Base-by-base conservation (phyloP, 2,888 invertebrate genomes). In the Synanthedon tipuliformis region DNA sequence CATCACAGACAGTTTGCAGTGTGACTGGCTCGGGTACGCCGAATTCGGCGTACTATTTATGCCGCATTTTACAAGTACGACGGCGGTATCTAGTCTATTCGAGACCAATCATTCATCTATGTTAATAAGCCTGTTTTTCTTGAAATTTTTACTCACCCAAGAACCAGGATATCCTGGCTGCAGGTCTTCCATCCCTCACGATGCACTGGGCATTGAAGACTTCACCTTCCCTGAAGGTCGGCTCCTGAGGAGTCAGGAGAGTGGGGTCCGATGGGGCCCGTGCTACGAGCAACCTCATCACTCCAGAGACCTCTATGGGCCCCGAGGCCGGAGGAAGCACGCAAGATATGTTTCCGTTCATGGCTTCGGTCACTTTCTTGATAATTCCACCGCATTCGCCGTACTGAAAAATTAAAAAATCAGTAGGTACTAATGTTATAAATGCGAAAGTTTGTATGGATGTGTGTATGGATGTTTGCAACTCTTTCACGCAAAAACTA, bases 381-480 rank as follows among this genome's bases (percentile, higher is more conserved):
- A 95, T 91, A 54, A 78, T 87, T 4, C 92, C 91, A 2, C 94
- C 94, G 64, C 95, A 95, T 61, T 94, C 90, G 0, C 94, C 94
- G 1, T 76, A 71, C 67, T 89, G 81, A 1, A 89, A 71, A 40
- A 4, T 18, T 12, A 49, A 8, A 45, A n/a, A n/a, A n/a, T n/a
- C n/a, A n/a, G n/a, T n/a, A n/a, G n/a, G n/a, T n/a, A n/a, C n/a
- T n/a, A n/a, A n/a, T n/a, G n/a, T n/a, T n/a, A n/a, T n/a, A n/a
- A n/a, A n/a, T n/a, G n/a, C n/a, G n/a, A n/a, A n/a, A n/a, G n/a
- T n/a, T n/a, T n/a, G n/a, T n/a, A n/a, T n/a, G n/a, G n/a, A n/a
- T n/a, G n/a, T n/a, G n/a, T n/a, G n/a, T n/a, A n/a, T n/a, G n/a
- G n/a, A n/a, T n/a, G n/a, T n/a, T n/a, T n/a, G n/a, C n/a, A n/a